These are phyloP conservation scores for Elysia chlorotica DNA, from an alignment of 1,140 invertebrate species.

Conservation along the genomic window DNA sequence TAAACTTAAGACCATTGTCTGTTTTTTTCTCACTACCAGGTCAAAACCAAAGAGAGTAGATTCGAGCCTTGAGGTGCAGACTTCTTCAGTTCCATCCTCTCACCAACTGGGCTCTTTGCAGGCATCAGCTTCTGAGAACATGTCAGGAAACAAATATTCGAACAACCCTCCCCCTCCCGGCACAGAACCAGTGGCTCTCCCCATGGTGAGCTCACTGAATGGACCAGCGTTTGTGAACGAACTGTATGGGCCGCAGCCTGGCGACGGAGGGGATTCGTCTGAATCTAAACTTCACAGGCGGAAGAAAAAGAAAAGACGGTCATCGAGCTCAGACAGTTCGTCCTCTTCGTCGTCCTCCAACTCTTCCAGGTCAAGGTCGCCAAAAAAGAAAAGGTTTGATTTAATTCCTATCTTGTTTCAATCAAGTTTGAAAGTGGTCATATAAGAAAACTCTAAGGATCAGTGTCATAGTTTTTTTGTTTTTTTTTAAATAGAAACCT, in stretches of 20 bases:
- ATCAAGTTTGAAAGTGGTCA: too few relatives aligned
- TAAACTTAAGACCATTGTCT: too few relatives aligned
- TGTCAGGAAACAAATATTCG: too few relatives aligned
- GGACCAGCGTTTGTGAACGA: constrained; percentile 3
- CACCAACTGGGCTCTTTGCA: background rate
- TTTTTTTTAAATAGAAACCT: too few relatives aligned
- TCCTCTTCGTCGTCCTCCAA: constrained; percentile 4
- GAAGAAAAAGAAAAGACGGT: background rate
- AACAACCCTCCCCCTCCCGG: constrained; percentile 48
- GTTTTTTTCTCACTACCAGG: too few relatives aligned
- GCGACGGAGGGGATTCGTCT: background rate
- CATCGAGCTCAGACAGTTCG: background rate
- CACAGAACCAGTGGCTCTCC: constrained; percentile 49
- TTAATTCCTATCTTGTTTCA: too few relatives aligned
- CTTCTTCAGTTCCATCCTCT: background rate
- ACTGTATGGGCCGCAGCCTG: constrained; percentile 5
- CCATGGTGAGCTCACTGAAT: constrained; percentile 20
- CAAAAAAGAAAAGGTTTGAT: too few relatives aligned
- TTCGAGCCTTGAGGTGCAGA: too few relatives aligned
- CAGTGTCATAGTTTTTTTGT: too few relatives aligned
- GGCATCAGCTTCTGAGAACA: too few relatives aligned
- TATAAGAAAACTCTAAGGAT: too few relatives aligned
- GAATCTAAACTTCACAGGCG: background rate
- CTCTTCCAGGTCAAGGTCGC: background rate
- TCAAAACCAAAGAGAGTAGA: too few relatives aligned